Evolutionary conservation across 2,797 vertebrate genomes (phyloP).

Genomic region (Ibycter americanus): DNA sequence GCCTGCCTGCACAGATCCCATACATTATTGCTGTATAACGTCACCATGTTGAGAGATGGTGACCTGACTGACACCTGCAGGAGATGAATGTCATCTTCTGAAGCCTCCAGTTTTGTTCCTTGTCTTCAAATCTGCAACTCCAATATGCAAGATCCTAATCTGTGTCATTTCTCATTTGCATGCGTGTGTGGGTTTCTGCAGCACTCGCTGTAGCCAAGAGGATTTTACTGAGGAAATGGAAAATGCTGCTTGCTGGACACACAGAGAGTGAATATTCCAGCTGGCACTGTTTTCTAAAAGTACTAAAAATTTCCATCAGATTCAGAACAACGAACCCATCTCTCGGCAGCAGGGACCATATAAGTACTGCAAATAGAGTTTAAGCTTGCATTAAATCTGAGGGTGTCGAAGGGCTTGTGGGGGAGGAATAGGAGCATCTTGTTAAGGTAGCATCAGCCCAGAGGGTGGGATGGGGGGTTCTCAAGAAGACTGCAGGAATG

Average conservation of each 20-base stretch:
- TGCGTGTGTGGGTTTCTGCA: background rate
- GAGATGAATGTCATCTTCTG: background rate
- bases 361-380: background rate
- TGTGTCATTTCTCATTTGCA: background rate
- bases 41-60: background rate
- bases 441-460: background rate
- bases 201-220: background rate
- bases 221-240: slow-evolving; percentile 46
- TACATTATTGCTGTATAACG: background rate
- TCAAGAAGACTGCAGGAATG: background rate
- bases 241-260: slow-evolving; percentile 45
- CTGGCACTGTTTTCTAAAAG: slow-evolving; percentile 20
- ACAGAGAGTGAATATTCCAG: slow-evolving; percentile 29
- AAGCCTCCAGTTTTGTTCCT: background rate
- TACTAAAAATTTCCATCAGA: slow-evolving; percentile 39
- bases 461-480: background rate
- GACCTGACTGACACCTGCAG: background rate
- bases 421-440: background rate
- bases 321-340: background rate
- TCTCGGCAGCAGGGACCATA: background rate
- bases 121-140: background rate
- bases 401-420: background rate
- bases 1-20: background rate
- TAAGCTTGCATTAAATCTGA: background rate
- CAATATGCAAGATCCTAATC: background rate